Conservation (phyloP, 2,113 vertebrate genomes). For the Laticauda laticaudata region DNA sequence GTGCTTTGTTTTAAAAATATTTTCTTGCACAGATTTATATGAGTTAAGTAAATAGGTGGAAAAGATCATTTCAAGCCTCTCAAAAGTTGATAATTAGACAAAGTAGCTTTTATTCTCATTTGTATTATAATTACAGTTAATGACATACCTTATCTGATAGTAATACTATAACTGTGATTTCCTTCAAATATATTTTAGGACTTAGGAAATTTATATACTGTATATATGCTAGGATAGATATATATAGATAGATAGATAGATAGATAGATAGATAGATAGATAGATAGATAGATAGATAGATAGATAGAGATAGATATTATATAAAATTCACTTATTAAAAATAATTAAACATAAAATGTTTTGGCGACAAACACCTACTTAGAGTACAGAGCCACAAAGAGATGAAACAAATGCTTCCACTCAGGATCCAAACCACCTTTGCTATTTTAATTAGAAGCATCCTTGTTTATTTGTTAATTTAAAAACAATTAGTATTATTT, state of each 20-base stretch:
- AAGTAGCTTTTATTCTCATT: background rate
- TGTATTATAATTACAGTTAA: constrained; percentile 2
- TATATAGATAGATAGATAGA: no score
- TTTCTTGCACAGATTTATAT: background rate
- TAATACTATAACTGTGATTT: constrained; percentile 18
- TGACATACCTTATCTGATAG: background rate
- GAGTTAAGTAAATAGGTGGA: background rate
- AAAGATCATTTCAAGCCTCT: background rate
- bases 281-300: no score
- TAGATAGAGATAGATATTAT: no score
- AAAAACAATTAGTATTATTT: background rate
- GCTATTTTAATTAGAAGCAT: background rate
- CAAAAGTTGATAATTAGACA: background rate
- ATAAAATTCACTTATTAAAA: background rate
- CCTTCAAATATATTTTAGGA: background rate
- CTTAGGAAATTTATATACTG: no score
- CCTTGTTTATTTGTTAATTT: background rate
- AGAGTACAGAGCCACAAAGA: background rate
- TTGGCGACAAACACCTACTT: background rate
- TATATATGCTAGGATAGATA: no score
- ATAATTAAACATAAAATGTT: background rate
- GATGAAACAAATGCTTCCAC: background rate
- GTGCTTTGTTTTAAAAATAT: constrained; percentile 7
- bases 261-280: no score
- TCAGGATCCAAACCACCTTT: background rate